Conservation (phyloP, 2,888 invertebrate species). For the Chymomyza procnemis region DNA sequence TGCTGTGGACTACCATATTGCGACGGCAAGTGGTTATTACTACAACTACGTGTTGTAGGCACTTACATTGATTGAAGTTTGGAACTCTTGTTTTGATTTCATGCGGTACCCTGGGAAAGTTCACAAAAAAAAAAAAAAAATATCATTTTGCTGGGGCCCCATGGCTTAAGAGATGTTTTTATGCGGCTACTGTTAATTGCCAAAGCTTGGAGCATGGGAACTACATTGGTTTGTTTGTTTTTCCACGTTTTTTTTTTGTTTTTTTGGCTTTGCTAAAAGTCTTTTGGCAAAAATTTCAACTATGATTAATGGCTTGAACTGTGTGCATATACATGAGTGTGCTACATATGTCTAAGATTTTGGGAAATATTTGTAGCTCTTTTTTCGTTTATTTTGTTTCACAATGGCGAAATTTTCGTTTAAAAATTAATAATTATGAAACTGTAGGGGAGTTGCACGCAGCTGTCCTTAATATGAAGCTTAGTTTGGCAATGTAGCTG, state of each 20-base stretch:
- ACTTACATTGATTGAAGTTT: neutral
- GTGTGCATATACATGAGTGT: neutral
- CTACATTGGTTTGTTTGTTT: neutral
- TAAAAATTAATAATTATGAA: no score
- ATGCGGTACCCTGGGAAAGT: slow-evolving; percentile 53
- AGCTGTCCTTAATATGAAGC: no score
- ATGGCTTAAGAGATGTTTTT: neutral
- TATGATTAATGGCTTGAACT: neutral
- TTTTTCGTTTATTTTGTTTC: neutral
- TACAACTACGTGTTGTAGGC: neutral
- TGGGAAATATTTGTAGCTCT: neutral
- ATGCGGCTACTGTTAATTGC: slow-evolving; percentile 62
- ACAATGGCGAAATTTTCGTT: no score
- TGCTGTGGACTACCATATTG: neutral
- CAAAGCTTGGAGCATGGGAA: slow-evolving; percentile 53
- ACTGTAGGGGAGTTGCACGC: no score
- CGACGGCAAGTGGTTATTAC: no score
- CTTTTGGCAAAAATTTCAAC: slow-evolving; percentile 29
- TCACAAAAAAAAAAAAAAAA: no score
- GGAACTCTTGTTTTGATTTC: slow-evolving; percentile 26
- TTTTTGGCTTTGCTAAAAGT: slow-evolving; percentile 21
- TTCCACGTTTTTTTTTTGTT: slow-evolving; percentile 5
- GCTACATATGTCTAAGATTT: neutral
- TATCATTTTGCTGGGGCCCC: no score
- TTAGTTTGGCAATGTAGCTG: no score